Percentiles rank a stretch among this genome's conserved stretches.
phyloP scores from a whole-genome alignment of 2,797 vertebrate species.

The Mycteria americana region DNA sequence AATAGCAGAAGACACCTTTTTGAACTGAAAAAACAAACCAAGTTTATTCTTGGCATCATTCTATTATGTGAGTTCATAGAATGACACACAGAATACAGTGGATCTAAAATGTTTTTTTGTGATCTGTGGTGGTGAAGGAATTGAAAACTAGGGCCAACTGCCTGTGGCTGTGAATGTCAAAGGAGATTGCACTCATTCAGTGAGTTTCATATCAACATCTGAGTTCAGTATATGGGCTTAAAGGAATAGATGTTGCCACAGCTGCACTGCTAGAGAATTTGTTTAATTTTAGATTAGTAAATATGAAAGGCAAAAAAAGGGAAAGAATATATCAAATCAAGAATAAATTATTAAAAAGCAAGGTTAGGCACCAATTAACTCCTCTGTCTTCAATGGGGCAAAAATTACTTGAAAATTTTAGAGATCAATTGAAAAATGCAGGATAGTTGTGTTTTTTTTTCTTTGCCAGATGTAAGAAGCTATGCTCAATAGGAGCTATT shows the following conservation, averaged over 20 bases:
- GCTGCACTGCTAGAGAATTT: neutral
- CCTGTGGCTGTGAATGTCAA: slow-evolving; percentile 34
- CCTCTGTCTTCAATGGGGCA: neutral
- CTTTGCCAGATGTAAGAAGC: neutral
- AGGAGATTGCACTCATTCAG: neutral
- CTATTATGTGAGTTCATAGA: neutral
- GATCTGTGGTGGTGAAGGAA: neutral
- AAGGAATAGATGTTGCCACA: neutral
- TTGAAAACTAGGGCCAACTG: neutral
- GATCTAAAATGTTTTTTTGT: neutral
- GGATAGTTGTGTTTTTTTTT: neutral
- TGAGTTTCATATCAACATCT: neutral
- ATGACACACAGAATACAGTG: neutral
- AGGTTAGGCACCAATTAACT: neutral
- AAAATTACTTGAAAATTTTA: neutral
- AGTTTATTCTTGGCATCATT: neutral
- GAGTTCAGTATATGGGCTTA: slow-evolving; percentile 13
- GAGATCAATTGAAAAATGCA: neutral
- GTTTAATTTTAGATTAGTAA: neutral
- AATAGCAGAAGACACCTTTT: neutral
- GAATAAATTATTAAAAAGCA: neutral
- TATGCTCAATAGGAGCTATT: neutral
- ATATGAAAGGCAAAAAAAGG: neutral
- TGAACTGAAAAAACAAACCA: neutral
- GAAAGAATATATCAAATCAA: neutral